phyloP scores from a whole-genome alignment of 2,113 vertebrate genomes.

The Pollachius pollachius region DNA sequence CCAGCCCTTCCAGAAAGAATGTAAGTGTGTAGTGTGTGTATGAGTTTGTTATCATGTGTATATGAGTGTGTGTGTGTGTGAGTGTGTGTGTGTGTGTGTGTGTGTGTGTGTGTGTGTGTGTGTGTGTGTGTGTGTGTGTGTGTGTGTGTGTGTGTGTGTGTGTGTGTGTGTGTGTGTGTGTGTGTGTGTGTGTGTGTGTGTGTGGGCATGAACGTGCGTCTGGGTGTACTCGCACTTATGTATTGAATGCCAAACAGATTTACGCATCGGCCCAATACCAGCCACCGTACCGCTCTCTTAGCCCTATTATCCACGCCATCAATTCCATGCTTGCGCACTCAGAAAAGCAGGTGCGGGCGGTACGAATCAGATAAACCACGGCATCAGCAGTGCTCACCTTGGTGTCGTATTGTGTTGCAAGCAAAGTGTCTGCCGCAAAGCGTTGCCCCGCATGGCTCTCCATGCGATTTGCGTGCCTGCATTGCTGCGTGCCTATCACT shows the following conservation, averaged over 20 bases:
- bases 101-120: too few relatives aligned
- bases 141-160: background rate
- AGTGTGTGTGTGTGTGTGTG: background rate
- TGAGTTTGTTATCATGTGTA: too few relatives aligned
- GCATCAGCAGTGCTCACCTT: background rate
- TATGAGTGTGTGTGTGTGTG: background rate
- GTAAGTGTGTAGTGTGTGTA: too few relatives aligned
- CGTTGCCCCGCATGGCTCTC: background rate
- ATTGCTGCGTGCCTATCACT: constrained; percentile 21
- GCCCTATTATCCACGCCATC: constrained; percentile 5
- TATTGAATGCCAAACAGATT: too few relatives aligned
- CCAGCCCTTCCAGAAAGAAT: too few relatives aligned
- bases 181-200: too few relatives aligned
- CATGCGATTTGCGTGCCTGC: background rate
- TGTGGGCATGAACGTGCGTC: background rate
- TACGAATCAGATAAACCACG: background rate
- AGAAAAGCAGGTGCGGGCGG: background rate
- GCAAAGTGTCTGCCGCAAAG: too few relatives aligned
- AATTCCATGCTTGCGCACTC: constrained; percentile 21
- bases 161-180: too few relatives aligned
- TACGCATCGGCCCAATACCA: too few relatives aligned
- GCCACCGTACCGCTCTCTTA: background rate
- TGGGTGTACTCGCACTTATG: background rate
- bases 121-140: background rate
- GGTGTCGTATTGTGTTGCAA: too few relatives aligned